A percentile compares a stretch with the other conserved stretches of the same genome.
Evolutionary conservation across 35 echinoderm and acorn worm genomes (phyloP).

Genomic region (Strongylocentrotus purpuratus): DNA sequence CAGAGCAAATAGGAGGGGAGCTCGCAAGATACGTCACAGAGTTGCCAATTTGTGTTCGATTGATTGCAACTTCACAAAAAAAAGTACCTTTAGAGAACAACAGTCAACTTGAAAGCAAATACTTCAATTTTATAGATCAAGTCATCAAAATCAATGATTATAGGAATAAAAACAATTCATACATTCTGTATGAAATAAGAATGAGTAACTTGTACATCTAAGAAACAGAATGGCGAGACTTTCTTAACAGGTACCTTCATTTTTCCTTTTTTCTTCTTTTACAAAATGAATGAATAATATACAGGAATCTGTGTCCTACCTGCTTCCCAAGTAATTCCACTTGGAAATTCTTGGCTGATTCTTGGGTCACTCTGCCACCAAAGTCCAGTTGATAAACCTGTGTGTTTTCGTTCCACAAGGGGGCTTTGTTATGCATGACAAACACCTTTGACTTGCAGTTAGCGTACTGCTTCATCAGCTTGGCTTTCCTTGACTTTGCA

Average conservation of each 20-base stretch:
- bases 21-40: too few relatives aligned
- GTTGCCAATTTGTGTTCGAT: too few relatives aligned
- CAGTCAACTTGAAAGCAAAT: background rate
- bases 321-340: slow-evolving; percentile 95
- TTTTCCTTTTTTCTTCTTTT: background rate
- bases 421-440: slow-evolving; percentile 98
- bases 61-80: too few relatives aligned
- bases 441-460: slow-evolving; percentile 80
- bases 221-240: background rate
- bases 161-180: background rate
- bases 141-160: background rate
- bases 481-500: slow-evolving; percentile 80
- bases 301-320: slow-evolving; percentile 58
- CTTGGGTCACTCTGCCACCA: slow-evolving; percentile 94
- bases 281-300: background rate
- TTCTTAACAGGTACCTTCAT: background rate
- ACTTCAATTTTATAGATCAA: background rate
- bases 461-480: slow-evolving; percentile 90
- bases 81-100: too few relatives aligned
- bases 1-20: too few relatives aligned
- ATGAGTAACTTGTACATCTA: background rate
- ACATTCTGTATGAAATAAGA: background rate
- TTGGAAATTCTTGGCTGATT: slow-evolving; percentile 99
- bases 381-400: slow-evolving; percentile 99
- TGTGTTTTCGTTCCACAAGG: slow-evolving; percentile 96